phyloP scores from a whole-genome alignment of 1,140 invertebrate species.

The Mesaphorura yosii region DNA sequence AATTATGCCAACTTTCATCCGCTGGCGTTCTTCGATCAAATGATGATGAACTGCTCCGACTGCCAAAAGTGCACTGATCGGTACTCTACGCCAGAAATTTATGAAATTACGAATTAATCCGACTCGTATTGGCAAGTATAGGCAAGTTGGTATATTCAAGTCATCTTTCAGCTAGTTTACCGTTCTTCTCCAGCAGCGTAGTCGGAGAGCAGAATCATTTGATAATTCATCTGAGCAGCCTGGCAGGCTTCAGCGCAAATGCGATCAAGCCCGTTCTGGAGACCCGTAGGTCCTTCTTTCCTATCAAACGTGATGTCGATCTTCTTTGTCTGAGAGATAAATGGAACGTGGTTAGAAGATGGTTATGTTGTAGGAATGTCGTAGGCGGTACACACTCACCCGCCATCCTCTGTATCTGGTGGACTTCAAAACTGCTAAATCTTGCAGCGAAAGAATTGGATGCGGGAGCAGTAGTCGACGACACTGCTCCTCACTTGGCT shows the following conservation, averaged over 20 bases:
- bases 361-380: not conserved
- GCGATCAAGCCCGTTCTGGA: slow-evolving; percentile 62
- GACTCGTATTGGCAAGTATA: not conserved
- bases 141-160: not conserved
- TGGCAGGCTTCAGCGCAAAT: slow-evolving; percentile 69
- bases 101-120: not conserved
- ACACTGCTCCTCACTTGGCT: slow-evolving; percentile 78
- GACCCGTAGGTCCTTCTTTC: slow-evolving; percentile 54
- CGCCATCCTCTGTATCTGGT: slow-evolving; percentile 84
- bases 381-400: too few species aligned
- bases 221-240: slow-evolving; percentile 67
- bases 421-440: slow-evolving; percentile 74
- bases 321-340: slow-evolving; percentile 52
- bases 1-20: slow-evolving; percentile 91
- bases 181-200: slow-evolving; percentile 54
- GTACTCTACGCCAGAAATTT: slow-evolving; percentile 43
- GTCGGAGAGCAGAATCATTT: slow-evolving; percentile 83
- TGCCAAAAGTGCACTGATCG: slow-evolving; percentile 71
- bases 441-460: slow-evolving; percentile 83
- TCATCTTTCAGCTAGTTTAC: slow-evolving; percentile 32
- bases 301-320: slow-evolving; percentile 82
- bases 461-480: slow-evolving; percentile 85
- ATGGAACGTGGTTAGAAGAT: not conserved
- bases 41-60: slow-evolving; percentile 90
- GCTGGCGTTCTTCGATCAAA: slow-evolving; percentile 83